These are phyloP conservation scores for Drosophila monieri DNA, from an alignment of 2,888 invertebrate species.

Conservation along the genomic window DNA sequence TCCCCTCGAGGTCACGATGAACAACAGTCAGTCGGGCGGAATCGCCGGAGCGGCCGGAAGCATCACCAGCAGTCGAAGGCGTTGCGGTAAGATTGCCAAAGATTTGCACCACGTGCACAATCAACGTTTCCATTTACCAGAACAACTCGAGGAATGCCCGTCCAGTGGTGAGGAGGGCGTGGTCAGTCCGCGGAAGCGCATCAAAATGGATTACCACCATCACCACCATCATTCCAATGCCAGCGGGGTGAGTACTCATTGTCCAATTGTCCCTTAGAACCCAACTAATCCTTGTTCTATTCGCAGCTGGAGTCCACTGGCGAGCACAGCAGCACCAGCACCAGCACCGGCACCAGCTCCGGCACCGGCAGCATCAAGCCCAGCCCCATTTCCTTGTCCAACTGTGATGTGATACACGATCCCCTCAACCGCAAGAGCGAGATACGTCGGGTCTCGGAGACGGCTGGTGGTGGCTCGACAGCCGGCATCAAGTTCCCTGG, in stretches of 20 bases:
- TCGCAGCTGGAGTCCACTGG: slow-evolving; percentile 45
- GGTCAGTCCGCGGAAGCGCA: slow-evolving; percentile 88
- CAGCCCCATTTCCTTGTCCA: slow-evolving; percentile 77
- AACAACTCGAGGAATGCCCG: slow-evolving; percentile 89
- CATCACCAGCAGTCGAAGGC: slow-evolving; percentile 77
- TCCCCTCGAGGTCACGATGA: slow-evolving; percentile 66
- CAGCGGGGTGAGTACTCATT: slow-evolving; percentile 66
- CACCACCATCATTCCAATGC: slow-evolving; percentile 84
- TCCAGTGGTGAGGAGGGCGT: slow-evolving; percentile 88
- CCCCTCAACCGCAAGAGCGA: slow-evolving; percentile 83
- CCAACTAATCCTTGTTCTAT: not conserved
- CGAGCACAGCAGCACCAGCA: slow-evolving; percentile 54
- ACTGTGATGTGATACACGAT: slow-evolving; percentile 84
- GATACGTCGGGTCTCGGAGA: slow-evolving; percentile 85
- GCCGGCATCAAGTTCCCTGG: slow-evolving; percentile 59
- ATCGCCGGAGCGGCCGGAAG: not conserved
- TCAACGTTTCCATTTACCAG: slow-evolving; percentile 88
- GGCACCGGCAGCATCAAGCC: slow-evolving; percentile 57
- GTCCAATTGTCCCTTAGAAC: not conserved
- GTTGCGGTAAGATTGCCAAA: slow-evolving; percentile 82
- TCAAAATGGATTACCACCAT: slow-evolving; percentile 86
- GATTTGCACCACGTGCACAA: slow-evolving; percentile 89
- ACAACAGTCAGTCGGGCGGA: slow-evolving; percentile 29
- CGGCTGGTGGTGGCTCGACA: slow-evolving; percentile 23
- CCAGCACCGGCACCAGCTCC: slow-evolving; percentile 22